Conservation (phyloP, 2,888 invertebrate species). For the Dastarcus helophoroides region DNA sequence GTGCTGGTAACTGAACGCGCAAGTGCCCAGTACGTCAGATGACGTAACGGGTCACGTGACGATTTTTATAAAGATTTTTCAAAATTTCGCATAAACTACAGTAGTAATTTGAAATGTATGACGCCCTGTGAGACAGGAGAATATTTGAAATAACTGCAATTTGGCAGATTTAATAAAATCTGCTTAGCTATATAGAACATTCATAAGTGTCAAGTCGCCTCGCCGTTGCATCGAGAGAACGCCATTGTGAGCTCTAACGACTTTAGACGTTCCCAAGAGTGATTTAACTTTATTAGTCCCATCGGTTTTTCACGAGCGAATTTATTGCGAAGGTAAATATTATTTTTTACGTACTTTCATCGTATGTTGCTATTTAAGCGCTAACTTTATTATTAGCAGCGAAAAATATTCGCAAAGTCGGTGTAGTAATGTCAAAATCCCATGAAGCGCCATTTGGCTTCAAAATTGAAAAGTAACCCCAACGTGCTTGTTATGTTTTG, state of each 20-base stretch:
- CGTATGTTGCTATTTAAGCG: constrained; percentile 36
- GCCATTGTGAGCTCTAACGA: constrained; percentile 80
- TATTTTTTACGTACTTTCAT: constrained; percentile 19
- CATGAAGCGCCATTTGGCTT: constrained; percentile 55
- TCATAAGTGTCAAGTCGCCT: constrained; percentile 5
- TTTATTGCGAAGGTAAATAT: constrained; percentile 34
- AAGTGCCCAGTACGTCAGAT: constrained; percentile 38
- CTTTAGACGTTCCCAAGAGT: constrained; percentile 51
- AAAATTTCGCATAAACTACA: constrained; percentile 5
- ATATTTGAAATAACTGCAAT: no score
- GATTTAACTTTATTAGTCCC: constrained; percentile 58
- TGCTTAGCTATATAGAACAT: no score
- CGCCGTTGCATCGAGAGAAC: constrained; percentile 43
- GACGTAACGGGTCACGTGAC: constrained; percentile 28
- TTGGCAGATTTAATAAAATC: no score
- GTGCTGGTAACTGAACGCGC: constrained; percentile 43
- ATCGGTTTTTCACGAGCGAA: constrained; percentile 47
- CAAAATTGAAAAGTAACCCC: constrained; percentile 27
- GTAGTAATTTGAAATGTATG: constrained; percentile 1
- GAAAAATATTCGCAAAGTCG: constrained; percentile 43
- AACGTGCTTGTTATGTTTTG: constrained; percentile 17
- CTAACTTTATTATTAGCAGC: constrained; percentile 35
- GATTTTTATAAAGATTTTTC: constrained; percentile 10
- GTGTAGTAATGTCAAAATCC: constrained; percentile 55
- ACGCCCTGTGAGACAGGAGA: no score